Base-by-base conservation (phyloP, 2,888 invertebrate species). In the Chrysina gloriosa region DNA sequence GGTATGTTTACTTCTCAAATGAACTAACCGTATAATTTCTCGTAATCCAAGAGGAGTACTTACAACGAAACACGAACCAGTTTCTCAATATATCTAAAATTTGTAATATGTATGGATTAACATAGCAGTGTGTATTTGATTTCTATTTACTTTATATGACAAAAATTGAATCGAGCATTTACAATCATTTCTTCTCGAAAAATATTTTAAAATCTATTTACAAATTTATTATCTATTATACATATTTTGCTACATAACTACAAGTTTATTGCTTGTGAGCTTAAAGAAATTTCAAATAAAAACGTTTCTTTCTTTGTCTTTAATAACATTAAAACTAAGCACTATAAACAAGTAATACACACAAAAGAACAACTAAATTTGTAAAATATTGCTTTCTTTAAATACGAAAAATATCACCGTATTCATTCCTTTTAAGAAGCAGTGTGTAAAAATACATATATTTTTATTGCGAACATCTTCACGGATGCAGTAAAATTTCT, bases 381-480 rank as follows among this genome's bases (percentile, higher is more conserved):
- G 71, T 72, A 75, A 69, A 54, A 78, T 83, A 83, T 83, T 83
- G 83, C 83, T 83, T 83, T 61, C 16, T 23, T 80, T 77, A 79
- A 80, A 82, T 82, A 81, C 81, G 79, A 82, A 83, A 82, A 82
- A 83, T 83, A 83, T 83, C 83, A 83, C 83, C 80, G 63, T 71
- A 66, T 61, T 42, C 48, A 56, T 71, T 70, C 63, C 65, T 71
- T 66, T 69, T 67, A 69, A 70, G 67, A 68, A 69, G 69, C 70
- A 29, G 63, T 78, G 81, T 82, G 82, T 81, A 82, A 82, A 82
- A 82, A 82, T 82, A 82, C 80, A 77, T 79, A 75, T 61, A 61
- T 25, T 77, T 72, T 74, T 82, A 79, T 80, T 81, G 79, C 81
- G 76, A 79, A 78, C 79, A 78, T 77, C 75, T 77, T 72, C 70